Base-by-base conservation (phyloP, 1,140 invertebrate genomes). In the Antheraea pernyi region DNA sequence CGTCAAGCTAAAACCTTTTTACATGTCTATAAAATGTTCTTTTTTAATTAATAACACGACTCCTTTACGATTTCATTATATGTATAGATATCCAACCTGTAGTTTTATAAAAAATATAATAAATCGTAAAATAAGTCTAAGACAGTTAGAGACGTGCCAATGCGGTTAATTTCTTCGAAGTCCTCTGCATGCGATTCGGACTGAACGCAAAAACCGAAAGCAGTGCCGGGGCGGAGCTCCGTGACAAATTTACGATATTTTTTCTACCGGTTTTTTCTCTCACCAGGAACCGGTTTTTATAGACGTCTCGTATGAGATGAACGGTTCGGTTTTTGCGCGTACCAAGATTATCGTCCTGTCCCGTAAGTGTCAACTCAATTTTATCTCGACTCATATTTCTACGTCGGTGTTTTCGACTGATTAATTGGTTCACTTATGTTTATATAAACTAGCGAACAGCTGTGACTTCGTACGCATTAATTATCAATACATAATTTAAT, bases 171-270 rank as follows among this genome's bases (percentile, higher is more conserved):
- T 48, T 65, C 46, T 53, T 53, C 46, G 46, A 53, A 53, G 46
- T 53, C 46, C 16, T 53, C 46, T 16, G 11, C 46, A 11, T 13
- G 11, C 46, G 13, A 16, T 53, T 53, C 16, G 16, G 67, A 69
- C 13, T 62, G 9, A 30, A 39, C 58, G 48, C 61, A 76, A 76
- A 74, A 74, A 74, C 62, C n/a, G 65, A 46, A n/a, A 19, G 48
- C 62, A 36, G 19, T 19, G 63, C 65, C 59, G 22, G 73, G 78
- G 81, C 79, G 79, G 78, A 69, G 74, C 71, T 19, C 68, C 73
- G 79, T 86, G 85, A 89, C 86, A 89, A 89, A 89, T 89, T 89
- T 89, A 89, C 81, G 78, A 74, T 68, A 74, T 67, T 87, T 89
- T 87, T 87, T 86, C 79, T 78, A 19, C 58, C 19, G 13, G 7